Evolutionary conservation across 2,888 invertebrate species (phyloP).

Genomic region (Strigamia maritima): DNA sequence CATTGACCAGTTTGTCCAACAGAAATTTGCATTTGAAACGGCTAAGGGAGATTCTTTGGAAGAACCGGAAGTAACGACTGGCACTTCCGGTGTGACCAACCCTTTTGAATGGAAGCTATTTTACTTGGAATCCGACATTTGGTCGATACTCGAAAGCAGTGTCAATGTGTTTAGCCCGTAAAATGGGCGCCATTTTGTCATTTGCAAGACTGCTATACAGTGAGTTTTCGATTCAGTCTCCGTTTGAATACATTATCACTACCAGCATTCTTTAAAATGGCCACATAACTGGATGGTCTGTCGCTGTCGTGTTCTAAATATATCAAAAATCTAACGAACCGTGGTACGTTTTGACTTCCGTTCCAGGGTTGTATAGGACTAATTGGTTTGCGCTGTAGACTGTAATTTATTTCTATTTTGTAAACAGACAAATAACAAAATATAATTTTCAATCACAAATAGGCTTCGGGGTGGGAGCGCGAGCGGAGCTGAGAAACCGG

Average conservation of each 20-base stretch:
- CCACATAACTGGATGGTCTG: neutral
- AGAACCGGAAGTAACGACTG: slow-evolving; percentile 29
- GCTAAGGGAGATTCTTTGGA: neutral
- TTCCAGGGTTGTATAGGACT: slow-evolving; percentile 4
- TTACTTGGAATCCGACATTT: slow-evolving; percentile 5
- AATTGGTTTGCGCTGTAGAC: slow-evolving; percentile 14
- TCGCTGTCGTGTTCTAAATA: neutral
- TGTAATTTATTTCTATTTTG: slow-evolving; percentile 30
- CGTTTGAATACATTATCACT: no score
- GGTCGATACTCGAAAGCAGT: neutral
- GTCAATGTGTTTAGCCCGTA: neutral
- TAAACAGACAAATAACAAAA: slow-evolving; percentile 29
- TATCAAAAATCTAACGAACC: slow-evolving; percentile 27
- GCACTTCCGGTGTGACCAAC: slow-evolving; percentile 18
- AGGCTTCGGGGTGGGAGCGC: neutral
- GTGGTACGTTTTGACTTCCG: slow-evolving; percentile 20
- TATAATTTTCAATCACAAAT: slow-evolving; percentile 22
- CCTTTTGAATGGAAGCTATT: slow-evolving; percentile 18
- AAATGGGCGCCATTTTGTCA: slow-evolving; percentile 11
- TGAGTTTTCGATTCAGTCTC: no score
- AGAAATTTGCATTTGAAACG: slow-evolving; percentile 1
- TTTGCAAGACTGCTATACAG: neutral
- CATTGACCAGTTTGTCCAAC: slow-evolving; percentile 1
- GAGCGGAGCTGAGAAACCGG: neutral
- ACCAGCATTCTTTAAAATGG: neutral